Conservation (phyloP, 2,113 vertebrate genomes). For the Chauna torquata region DNA sequence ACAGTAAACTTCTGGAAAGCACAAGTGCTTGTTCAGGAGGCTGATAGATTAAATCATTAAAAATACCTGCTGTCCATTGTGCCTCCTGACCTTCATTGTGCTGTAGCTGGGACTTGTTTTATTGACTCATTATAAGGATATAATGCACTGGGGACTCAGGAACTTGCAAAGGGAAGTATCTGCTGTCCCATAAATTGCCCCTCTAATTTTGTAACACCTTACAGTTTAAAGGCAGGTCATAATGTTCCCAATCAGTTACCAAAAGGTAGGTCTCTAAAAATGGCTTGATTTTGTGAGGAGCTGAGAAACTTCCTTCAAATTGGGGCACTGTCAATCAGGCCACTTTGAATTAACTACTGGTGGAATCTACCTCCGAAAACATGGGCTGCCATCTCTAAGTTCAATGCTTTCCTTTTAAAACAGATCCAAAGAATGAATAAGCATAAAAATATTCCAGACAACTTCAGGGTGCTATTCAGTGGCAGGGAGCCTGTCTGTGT, state of each 20-base stretch:
- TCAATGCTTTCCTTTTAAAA: background rate
- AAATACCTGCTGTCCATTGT: background rate
- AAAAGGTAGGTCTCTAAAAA: slow-evolving; percentile 47
- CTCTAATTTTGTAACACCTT: slow-evolving; percentile 11
- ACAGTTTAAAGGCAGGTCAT: slow-evolving; percentile 40
- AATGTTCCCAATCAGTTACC: slow-evolving; percentile 18
- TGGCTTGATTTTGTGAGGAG: background rate
- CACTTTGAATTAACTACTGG: slow-evolving; percentile 5
- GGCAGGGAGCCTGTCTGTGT: background rate
- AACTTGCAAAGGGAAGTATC: slow-evolving; percentile 33
- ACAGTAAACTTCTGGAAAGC: slow-evolving; percentile 25
- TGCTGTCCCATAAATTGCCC: slow-evolving; percentile 56
- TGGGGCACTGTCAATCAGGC: slow-evolving; percentile 25
- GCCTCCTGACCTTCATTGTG: slow-evolving; percentile 33
- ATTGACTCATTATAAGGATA: slow-evolving; percentile 65
- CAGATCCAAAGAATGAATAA: background rate
- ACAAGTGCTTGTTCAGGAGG: slow-evolving; percentile 40
- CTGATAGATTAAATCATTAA: slow-evolving; percentile 41
- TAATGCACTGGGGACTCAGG: slow-evolving; percentile 40
- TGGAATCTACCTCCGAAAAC: background rate
- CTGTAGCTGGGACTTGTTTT: slow-evolving; percentile 56
- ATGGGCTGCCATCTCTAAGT: background rate
- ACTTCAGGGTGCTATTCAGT: background rate
- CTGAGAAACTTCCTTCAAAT: slow-evolving; percentile 9
- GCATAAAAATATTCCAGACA: background rate